A percentile compares a stretch with the other conserved stretches of the same genome.
Conservation (phyloP, 2,113 vertebrate species). For the Eurystomus gularis region DNA sequence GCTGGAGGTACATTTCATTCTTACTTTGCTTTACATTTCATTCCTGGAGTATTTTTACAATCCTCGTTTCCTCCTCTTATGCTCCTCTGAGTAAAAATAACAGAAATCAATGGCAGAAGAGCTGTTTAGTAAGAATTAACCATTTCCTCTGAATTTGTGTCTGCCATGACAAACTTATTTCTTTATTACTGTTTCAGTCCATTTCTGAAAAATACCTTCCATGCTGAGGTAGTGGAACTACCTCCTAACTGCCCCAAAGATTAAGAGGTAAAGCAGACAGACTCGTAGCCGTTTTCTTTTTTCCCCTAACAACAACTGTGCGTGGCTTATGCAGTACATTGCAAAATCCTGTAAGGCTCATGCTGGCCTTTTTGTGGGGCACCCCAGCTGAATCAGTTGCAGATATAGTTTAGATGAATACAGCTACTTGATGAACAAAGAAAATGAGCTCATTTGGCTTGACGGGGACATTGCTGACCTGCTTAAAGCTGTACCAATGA, state of each 20-base stretch:
- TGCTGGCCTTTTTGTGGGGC: background rate
- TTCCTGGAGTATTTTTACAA: background rate
- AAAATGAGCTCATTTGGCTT: background rate
- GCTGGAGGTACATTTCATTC: background rate
- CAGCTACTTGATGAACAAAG: background rate
- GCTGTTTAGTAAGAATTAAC: background rate
- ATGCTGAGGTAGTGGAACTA: no score
- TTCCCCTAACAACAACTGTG: background rate
- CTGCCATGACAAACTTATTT: background rate
- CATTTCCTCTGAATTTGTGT: background rate
- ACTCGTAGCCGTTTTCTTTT: background rate
- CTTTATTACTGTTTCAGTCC: background rate
- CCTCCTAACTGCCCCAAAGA: background rate
- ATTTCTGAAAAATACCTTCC: background rate
- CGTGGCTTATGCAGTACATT: background rate
- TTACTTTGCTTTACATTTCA: background rate
- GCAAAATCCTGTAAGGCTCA: background rate
- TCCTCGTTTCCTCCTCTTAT: background rate
- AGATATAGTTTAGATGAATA: background rate
- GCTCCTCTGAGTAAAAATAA: background rate
- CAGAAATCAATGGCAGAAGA: background rate
- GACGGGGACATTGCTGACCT: background rate
- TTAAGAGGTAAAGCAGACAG: background rate
- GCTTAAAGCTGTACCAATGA: background rate
- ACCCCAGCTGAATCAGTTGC: background rate